Conservation (phyloP, 2,113 vertebrate species). For the Bucco capensis region DNA sequence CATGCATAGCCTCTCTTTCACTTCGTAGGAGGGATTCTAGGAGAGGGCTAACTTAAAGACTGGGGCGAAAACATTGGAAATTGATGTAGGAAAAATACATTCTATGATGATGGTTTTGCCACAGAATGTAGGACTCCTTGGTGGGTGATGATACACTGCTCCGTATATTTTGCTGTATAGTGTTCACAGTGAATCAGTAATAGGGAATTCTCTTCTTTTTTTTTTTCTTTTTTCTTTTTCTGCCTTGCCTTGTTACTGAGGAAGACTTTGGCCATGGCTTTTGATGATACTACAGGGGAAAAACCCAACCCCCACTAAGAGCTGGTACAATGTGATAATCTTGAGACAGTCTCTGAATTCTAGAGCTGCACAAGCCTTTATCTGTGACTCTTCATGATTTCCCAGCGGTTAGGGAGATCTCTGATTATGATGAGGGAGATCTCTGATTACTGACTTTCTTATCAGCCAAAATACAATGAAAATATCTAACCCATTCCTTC, state of each 20-base stretch:
- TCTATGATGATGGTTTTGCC: neutral
- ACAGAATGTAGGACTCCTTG: neutral
- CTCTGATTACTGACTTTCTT: neutral
- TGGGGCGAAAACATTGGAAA: neutral
- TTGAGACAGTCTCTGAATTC: neutral
- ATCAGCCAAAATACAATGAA: neutral
- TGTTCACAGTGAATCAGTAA: neutral
- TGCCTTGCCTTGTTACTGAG: neutral
- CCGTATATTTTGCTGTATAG: neutral
- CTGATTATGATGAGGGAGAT: neutral
- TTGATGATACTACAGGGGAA: neutral
- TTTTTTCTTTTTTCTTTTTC: neutral
- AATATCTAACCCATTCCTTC: neutral
- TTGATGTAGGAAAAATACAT: neutral
- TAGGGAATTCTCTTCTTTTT: neutral
- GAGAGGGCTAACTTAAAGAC: neutral
- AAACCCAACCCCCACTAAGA: neutral
- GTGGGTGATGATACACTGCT: neutral
- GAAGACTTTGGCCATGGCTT: neutral
- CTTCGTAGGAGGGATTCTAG: neutral
- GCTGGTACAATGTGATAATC: neutral
- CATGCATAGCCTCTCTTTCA: neutral
- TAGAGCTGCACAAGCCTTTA: neutral
- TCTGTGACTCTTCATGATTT: neutral
- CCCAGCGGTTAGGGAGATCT: neutral